Evolutionary conservation across 1,140 invertebrate genomes (phyloP).

Genomic region (Maconellicoccus hirsutus): DNA sequence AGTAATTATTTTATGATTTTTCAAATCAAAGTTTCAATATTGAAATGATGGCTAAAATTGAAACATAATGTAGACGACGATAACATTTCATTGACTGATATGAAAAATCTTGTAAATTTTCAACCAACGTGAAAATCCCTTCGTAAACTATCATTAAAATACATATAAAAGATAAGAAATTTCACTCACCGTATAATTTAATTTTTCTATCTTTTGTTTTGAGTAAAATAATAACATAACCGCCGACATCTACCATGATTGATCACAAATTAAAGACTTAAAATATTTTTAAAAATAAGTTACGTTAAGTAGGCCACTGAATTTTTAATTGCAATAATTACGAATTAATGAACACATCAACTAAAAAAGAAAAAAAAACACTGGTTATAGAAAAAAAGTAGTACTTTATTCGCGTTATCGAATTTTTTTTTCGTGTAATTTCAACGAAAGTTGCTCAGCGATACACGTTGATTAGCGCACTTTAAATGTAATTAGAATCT

Average conservation of each 20-base stretch:
- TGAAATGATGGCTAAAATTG: too few relatives aligned
- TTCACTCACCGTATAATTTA: constrained; percentile 78
- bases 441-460: not conserved
- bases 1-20: too few relatives aligned
- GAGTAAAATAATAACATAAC: constrained; percentile 90
- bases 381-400: not conserved
- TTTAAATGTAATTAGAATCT: constrained; percentile 12
- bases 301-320: constrained; percentile 14
- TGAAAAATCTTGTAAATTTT: too few relatives aligned
- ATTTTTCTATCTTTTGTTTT: constrained; percentile 87
- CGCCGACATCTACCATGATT: constrained; percentile 63
- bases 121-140: too few relatives aligned
- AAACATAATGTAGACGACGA: too few relatives aligned
- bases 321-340: constrained; percentile 11
- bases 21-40: too few relatives aligned
- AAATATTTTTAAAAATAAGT: constrained; percentile 16
- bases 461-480: not conserved
- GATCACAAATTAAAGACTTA: not conserved
- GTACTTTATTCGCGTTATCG: not conserved
- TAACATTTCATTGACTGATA: too few relatives aligned
- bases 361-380: not conserved
- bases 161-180: not conserved
- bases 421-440: not conserved
- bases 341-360: constrained; percentile 17
- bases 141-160: not conserved